Evolutionary conservation across 1,140 invertebrate genomes (phyloP).

Genomic region (Wasmannia auropunctata): DNA sequence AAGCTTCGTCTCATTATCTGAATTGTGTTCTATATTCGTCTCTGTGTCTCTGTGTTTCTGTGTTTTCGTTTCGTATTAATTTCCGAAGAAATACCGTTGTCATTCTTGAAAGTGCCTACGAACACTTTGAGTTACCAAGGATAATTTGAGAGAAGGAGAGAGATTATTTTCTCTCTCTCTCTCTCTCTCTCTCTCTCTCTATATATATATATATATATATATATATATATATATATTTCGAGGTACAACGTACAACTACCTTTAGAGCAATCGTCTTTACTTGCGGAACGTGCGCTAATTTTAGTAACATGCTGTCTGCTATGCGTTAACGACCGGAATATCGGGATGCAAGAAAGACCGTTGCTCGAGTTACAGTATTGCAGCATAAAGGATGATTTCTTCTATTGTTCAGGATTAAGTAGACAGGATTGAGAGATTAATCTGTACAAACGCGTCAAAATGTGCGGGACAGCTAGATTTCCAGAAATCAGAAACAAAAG

Average conservation of each 20-base stretch:
- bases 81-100: constrained; percentile 21
- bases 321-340: constrained; percentile 39
- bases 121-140: constrained; percentile 43
- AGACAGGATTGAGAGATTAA: too few species aligned
- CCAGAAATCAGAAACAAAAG: not conserved
- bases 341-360: constrained; percentile 1
- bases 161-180: not conserved
- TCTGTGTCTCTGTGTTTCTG: not conserved
- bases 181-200: not conserved
- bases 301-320: constrained; percentile 34
- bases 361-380: not conserved
- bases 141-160: constrained; percentile 44
- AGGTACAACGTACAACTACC: constrained; percentile 33
- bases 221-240: too few species aligned
- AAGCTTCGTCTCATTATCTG: not conserved
- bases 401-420: not conserved
- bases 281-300: constrained; percentile 30
- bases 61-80: not conserved
- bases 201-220: too few species aligned
- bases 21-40: not conserved
- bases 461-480: not conserved
- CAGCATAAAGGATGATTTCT: not conserved
- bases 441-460: not conserved
- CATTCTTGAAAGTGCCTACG: not conserved
- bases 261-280: constrained; percentile 33